Conservation (phyloP, 2,797 vertebrate genomes). For the Rhincodon typus region DNA sequence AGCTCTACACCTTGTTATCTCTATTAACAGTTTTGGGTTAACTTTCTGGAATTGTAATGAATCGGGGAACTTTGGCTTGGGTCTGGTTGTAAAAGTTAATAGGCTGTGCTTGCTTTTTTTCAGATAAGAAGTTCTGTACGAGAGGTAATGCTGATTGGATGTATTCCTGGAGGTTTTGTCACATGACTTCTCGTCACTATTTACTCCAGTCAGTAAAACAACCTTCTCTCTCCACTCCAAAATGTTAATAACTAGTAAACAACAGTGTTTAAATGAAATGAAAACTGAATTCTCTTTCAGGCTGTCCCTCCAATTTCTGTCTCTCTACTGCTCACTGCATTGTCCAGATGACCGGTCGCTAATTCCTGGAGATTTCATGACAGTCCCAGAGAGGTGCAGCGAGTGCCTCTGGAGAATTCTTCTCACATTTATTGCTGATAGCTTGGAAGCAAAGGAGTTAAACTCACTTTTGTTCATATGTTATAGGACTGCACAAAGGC, state of each 20-base stretch:
- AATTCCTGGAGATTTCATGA: no score
- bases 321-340: no score
- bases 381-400: no score
- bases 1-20: no score
- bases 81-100: no score
- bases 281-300: background rate
- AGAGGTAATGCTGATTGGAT: background rate
- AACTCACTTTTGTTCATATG: no score
- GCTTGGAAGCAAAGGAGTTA: background rate
- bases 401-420: background rate
- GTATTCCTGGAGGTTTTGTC: background rate
- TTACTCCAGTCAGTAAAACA: background rate
- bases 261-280: background rate
- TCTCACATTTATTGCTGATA: background rate
- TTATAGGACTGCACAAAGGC: no score
- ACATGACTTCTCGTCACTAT: no score
- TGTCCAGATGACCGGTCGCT: no score
- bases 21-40: no score
- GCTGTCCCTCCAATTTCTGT: background rate
- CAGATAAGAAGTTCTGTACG: background rate
- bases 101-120: background rate
- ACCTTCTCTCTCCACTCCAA: background rate
- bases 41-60: no score
- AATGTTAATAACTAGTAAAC: background rate
- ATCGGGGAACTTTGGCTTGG: no score